Evolutionary conservation across 1,140 invertebrate species (phyloP).

Genomic region (Neocloeon triangulifer): DNA sequence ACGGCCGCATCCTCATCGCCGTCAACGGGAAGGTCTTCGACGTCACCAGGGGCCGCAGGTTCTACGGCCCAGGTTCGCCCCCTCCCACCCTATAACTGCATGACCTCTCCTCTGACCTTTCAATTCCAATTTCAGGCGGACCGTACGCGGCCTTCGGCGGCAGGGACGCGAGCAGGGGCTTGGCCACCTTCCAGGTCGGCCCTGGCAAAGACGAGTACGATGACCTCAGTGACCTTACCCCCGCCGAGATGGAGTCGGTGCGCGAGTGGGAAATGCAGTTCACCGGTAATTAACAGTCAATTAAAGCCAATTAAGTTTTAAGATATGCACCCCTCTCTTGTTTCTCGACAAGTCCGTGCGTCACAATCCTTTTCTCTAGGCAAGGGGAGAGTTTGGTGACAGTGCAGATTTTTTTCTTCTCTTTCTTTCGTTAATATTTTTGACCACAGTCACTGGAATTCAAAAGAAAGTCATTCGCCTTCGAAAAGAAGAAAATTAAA

Average conservation of each 20-base stretch:
- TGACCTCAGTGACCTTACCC: constrained; percentile 81
- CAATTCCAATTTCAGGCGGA: constrained; percentile 38
- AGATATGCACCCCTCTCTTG: too few relatives aligned
- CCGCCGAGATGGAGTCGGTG: constrained; percentile 66
- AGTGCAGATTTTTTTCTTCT: too few relatives aligned
- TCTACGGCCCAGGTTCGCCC: constrained; percentile 76
- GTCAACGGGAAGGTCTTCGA: constrained; percentile 94
- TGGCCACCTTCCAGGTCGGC: constrained; percentile 81
- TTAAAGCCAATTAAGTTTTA: too few relatives aligned
- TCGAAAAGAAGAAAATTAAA: too few relatives aligned
- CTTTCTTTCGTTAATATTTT: too few relatives aligned
- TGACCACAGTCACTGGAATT: too few relatives aligned
- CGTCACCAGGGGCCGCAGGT: constrained; percentile 66
- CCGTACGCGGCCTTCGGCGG: constrained; percentile 88
- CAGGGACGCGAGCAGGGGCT: constrained; percentile 79
- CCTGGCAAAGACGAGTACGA: constrained; percentile 72
- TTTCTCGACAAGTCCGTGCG: too few relatives aligned
- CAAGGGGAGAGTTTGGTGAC: too few relatives aligned
- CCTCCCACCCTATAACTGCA: neutral
- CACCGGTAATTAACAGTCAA: constrained; percentile 38
- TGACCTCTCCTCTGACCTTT: neutral
- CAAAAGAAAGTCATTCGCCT: too few relatives aligned
- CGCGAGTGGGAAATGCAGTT: constrained; percentile 95
- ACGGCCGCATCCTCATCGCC: constrained; percentile 73
- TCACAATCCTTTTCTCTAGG: too few relatives aligned